Evolutionary conservation across 2,888 invertebrate species (phyloP).

Genomic region (Malthinus seriepunctatus): DNA sequence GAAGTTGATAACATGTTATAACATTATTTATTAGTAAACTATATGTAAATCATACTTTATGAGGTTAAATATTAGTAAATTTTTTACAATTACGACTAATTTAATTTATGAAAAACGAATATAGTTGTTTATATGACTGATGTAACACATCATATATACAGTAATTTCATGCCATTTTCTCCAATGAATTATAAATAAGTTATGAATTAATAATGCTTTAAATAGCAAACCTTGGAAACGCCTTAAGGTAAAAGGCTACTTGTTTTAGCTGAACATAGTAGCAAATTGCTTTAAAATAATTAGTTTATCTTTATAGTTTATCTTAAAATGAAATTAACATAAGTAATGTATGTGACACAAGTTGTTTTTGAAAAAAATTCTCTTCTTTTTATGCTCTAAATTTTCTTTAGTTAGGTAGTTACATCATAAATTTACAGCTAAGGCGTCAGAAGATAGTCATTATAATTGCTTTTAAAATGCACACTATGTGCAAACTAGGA

Average conservation of each 20-base stretch:
- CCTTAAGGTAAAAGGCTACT: constrained; percentile 13
- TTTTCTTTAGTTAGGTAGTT: no score
- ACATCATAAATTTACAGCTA: no score
- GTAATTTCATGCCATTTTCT: constrained; percentile 16
- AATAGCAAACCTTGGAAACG: constrained; percentile 15
- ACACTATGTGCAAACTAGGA: no score
- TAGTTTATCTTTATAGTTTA: background rate
- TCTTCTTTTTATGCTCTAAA: no score
- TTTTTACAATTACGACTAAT: background rate
- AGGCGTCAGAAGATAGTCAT: no score
- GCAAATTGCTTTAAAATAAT: constrained; percentile 13
- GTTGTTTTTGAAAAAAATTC: no score
- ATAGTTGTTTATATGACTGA: constrained; percentile 16
- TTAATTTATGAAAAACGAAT: constrained; percentile 7
- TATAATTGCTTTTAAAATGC: no score
- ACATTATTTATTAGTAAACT: no score
- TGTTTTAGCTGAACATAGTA: constrained; percentile 13
- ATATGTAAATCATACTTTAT: no score
- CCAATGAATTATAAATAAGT: constrained; percentile 25
- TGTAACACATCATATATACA: constrained; percentile 18
- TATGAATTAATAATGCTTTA: constrained; percentile 21
- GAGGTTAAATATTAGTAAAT: no score
- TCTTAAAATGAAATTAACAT: background rate
- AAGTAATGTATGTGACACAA: no score
- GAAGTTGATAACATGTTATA: no score